Base-by-base conservation (phyloP, 2,797 vertebrate genomes). In the Karalla daura region DNA sequence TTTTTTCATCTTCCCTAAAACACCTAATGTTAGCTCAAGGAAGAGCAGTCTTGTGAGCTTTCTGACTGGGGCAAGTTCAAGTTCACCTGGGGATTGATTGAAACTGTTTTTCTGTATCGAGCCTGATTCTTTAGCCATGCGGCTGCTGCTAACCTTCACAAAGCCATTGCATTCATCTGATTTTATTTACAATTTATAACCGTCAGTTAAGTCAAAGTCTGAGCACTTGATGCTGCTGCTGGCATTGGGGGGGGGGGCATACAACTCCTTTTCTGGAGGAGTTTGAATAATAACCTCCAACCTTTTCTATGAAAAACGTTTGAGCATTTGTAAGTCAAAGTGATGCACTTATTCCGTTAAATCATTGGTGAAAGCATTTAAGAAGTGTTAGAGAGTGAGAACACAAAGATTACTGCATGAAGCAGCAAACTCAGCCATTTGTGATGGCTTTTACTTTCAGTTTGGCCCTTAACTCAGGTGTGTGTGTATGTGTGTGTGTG, bases 381-480 rank as follows among this genome's bases (percentile, higher is more conserved):
- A 0, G n/a, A 18, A n/a, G 23, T 25, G 43, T 50, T 84, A 54
- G 27, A 14, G 13, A 14, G 24, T 13, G 21, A 56, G 18, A 54
- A 59, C 43, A 58, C 44, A 63, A 50, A 39, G 25, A 44, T 76
- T 73, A 41, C 0, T 33, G 36, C 43, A 36, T 40, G 8, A 55
- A 73, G 59, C 27, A 71, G 75, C 78, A 68, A 53, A 55, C 43
- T 80, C 78, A 79, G 67, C 76, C 49, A 36, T 71, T 86, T 77
- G 27, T 78, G 62, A 70, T 64, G 52, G 43, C 5, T 75, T 78
- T 75, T 70, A 65, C 33, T 67, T 20, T 68, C 25, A 63, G 6
- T 37, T 5, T 28, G 49, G 54, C 18, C 35, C 27, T 56, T 54
- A 35, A 45, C 66, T 66, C 70, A 72, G 76, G 56, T 76, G 39